A percentile compares a stretch with the other conserved stretches of the same genome.
Evolutionary conservation across 30 jellyfish, hydroid and myxozoan species (phyloP).

Genomic region (Hydractinia symbiolongicarpus): DNA sequence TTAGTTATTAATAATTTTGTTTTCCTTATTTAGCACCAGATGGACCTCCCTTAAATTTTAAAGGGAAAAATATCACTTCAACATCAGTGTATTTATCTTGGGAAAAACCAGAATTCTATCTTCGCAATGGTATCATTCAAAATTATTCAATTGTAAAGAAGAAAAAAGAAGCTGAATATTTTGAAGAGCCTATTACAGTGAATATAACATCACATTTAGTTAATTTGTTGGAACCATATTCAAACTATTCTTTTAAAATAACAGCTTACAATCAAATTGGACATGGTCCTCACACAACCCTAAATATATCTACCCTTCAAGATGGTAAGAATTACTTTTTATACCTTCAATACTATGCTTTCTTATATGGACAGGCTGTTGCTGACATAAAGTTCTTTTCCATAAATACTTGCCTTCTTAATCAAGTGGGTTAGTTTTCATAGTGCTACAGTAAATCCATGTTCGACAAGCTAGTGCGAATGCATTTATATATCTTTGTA

Average conservation of each 20-base stretch:
- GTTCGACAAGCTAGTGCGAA: too few species aligned
- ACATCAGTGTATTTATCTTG: not conserved
- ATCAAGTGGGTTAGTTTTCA: too few species aligned
- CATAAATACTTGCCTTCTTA: too few species aligned
- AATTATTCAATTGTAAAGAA: not conserved
- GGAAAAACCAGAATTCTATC: not conserved
- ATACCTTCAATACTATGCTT: too few species aligned
- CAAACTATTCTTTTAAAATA: not conserved
- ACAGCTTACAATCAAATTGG: not conserved
- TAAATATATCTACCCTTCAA: not conserved
- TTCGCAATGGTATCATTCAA: constrained; percentile 6
- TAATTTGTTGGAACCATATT: not conserved
- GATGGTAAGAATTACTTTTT: not conserved
- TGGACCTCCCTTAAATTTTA: not conserved
- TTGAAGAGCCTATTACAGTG: not conserved
- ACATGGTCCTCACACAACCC: not conserved
- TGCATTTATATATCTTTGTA: too few species aligned
- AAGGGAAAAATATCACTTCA: not conserved
- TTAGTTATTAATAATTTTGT: too few species aligned
- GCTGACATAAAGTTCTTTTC: too few species aligned
- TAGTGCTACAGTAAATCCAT: too few species aligned
- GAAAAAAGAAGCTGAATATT: not conserved
- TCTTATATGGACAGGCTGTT: too few species aligned
- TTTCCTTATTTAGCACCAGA: not conserved
- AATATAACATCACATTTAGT: not conserved